Conservation (phyloP, 2,888 invertebrate species). For the Timema cristinae region DNA sequence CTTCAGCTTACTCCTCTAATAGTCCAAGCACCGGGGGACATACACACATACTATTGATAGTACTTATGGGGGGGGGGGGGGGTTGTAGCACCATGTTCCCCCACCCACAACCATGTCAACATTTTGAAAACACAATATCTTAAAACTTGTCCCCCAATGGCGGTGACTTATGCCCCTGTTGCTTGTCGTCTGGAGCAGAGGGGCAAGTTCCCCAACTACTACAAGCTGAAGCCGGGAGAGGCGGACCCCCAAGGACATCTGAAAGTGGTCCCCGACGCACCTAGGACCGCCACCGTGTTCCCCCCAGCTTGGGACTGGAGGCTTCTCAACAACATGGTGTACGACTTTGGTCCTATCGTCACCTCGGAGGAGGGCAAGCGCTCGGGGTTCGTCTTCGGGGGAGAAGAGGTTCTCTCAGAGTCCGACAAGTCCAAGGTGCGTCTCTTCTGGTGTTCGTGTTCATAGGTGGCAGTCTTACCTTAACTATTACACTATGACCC, state of each 20-base stretch:
- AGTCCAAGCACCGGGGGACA: too few species aligned
- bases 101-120: too few species aligned
- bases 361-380: conserved; percentile 21
- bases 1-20: too few species aligned
- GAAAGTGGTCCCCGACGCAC: conserved; percentile 72
- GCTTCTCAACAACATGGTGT: conserved; percentile 44
- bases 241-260: conserved; percentile 65
- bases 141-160: not conserved
- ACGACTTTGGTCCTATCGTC: conserved; percentile 27
- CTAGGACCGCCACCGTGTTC: conserved; percentile 69
- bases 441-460: too few species aligned
- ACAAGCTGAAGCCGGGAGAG: conserved; percentile 68
- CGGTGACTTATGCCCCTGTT: not conserved
- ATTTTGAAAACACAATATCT: too few species aligned
- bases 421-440: conserved; percentile 3
- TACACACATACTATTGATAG: too few species aligned
- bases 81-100: too few species aligned
- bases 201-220: conserved; percentile 76
- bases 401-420: conserved; percentile 12
- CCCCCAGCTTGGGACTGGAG: conserved; percentile 71
- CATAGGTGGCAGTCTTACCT: too few species aligned
- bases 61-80: too few species aligned
- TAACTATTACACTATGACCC: too few species aligned
- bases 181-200: conserved; percentile 52
- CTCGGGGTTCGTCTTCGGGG: conserved; percentile 14